phyloP scores from a whole-genome alignment of 2,113 vertebrate species.

The Pterocles burchelli region DNA sequence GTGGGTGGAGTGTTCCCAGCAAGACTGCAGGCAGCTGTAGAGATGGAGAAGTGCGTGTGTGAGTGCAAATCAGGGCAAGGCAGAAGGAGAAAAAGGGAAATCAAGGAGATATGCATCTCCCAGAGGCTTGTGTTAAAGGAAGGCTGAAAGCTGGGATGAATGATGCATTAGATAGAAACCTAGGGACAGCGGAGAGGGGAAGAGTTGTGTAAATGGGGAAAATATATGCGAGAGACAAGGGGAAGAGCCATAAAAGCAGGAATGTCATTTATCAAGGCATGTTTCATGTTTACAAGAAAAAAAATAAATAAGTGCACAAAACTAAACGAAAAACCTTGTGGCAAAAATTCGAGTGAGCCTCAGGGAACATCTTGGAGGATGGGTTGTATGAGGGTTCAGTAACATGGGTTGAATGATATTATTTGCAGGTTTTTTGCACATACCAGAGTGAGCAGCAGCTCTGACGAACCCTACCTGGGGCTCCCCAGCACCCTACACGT shows the following conservation, averaged over 20 bases:
- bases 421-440: background rate
- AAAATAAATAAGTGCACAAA: background rate
- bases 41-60: background rate
- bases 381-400: background rate
- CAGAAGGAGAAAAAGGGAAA: background rate
- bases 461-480: background rate
- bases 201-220: background rate
- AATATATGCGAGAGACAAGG: background rate
- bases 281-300: background rate
- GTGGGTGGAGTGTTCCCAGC: background rate
- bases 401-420: background rate
- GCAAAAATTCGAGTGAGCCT: background rate
- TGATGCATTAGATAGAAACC: conserved; percentile 23
- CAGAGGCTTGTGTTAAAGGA: background rate
- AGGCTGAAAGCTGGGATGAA: background rate
- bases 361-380: background rate
- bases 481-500: accelerated
- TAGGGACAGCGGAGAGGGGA: background rate
- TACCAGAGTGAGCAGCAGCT: background rate
- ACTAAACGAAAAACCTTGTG: background rate
- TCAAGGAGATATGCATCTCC: background rate
- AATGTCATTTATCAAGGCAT: background rate
- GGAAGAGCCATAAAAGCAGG: background rate
- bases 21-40: background rate
- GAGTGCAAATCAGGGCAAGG: conserved; percentile 6